phyloP scores from a whole-genome alignment of 2,113 vertebrate genomes.

The Pipra filicauda region DNA sequence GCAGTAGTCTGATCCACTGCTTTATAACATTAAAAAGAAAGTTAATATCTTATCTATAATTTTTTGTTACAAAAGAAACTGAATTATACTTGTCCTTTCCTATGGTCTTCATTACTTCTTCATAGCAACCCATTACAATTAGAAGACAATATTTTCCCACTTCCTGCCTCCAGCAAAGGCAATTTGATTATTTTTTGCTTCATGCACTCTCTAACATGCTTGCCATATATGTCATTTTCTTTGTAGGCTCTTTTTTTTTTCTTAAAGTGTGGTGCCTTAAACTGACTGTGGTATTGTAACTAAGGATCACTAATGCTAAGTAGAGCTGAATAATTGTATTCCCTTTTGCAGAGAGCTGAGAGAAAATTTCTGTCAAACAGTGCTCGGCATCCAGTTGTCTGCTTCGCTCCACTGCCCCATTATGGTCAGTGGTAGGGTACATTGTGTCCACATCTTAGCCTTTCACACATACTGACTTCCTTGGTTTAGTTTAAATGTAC shows the following conservation, averaged over 20 bases:
- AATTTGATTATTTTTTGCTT: not conserved
- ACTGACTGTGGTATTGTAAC: not conserved
- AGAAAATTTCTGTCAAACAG: not conserved
- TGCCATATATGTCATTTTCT: not conserved
- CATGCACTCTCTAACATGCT: not conserved
- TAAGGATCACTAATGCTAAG: not conserved
- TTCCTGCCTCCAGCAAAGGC: not conserved
- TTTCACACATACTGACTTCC: not conserved
- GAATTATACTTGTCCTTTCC: not conserved
- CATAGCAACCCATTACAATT: not conserved
- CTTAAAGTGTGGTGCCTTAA: not conserved
- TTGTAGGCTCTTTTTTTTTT: not conserved
- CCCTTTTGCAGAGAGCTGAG: not conserved
- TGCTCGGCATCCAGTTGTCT: not conserved
- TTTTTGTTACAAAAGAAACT: not conserved
- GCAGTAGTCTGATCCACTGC: not conserved
- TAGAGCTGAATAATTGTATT: slow-evolving; percentile 20
- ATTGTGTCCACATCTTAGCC: not conserved
- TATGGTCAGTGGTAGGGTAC: not conserved
- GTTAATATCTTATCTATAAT: not conserved
- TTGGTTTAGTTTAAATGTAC: not conserved
- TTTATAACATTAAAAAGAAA: not conserved
- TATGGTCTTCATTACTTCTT: not conserved
- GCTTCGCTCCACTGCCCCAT: not conserved
- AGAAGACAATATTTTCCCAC: not conserved